Conservation (phyloP, 2,113 vertebrate species). For the Varanus komodoensis region DNA sequence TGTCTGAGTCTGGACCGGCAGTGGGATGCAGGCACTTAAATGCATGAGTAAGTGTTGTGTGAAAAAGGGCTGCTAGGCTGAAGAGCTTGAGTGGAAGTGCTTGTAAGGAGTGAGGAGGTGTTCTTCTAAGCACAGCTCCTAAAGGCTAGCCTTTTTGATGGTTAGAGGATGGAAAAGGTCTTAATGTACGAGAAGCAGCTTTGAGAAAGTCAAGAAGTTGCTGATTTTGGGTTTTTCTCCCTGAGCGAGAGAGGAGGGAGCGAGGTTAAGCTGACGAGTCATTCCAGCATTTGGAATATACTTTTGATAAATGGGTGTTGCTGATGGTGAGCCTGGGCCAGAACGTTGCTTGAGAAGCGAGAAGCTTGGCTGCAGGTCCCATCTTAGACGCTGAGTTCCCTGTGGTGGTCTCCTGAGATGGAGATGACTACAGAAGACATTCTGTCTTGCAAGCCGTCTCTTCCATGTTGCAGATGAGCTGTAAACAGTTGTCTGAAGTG, state of each 20-base stretch:
- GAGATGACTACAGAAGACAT: not conserved
- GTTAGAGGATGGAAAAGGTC: not conserved
- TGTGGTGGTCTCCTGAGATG: not conserved
- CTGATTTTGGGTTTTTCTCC: not conserved
- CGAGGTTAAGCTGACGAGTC: not conserved
- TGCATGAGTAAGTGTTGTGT: conserved; percentile 9
- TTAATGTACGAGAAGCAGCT: not conserved
- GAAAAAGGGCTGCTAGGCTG: conserved; percentile 38
- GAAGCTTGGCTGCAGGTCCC: not conserved
- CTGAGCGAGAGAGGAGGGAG: not conserved
- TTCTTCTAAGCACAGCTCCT: not conserved
- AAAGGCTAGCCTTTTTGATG: not conserved
- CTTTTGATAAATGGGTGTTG: not conserved
- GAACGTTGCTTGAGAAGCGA: not conserved
- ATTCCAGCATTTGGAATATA: not conserved
- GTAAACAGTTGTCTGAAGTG: too few relatives aligned
- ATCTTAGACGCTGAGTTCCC: not conserved
- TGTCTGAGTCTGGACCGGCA: not conserved
- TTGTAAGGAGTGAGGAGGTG: conserved; percentile 21
- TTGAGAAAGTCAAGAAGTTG: not conserved
- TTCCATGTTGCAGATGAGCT: too few relatives aligned
- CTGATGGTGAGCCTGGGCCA: not conserved
- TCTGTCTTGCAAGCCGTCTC: not conserved
- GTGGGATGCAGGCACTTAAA: not conserved
- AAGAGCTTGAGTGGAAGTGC: conserved; percentile 27